Evolutionary conservation across 2,797 vertebrate genomes (phyloP), one percentile per base, ranked within the genome.

Genomic region (Alcedo quadribrachys): DNA sequence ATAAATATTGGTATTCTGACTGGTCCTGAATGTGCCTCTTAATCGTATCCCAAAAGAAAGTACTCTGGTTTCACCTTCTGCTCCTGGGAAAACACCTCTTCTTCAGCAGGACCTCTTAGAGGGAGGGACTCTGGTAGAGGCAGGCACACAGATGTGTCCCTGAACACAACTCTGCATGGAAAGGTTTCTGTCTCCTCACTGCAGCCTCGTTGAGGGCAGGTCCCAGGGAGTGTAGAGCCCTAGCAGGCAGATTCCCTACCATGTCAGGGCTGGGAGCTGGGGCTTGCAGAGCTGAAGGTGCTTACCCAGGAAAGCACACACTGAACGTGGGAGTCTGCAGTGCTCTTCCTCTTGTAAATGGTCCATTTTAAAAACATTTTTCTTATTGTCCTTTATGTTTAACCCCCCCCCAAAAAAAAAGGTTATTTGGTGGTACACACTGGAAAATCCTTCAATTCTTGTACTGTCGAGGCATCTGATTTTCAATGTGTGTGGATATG

Each of bases 381-480:
- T 45, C 22, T 62, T 81, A 63, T 18, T 37, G 18, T 11, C 55
- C 14, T 25, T 81, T 61, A 4, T 1, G 4, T 35, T 25, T 15
- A 37, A 37, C 37, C 37, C 37, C 37, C 35, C 35, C 35, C 37
- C 28, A 17, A 53, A 30, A 50, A 50, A 50, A 28, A 51, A 17
- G 12, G 27, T 18, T 53, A 10, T 42, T 62, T 16, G 13, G 17
- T 32, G 35, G 11, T 18, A 70, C 9, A 20, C 5, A 6, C 43
- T 13, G 12, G 19, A 17, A 93, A 48, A 32, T 57, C 20, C 25
- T 89, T 43, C 46, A 1, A 32, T 37, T 81, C 53, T 81, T 25
- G 9, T 57, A n/a, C 21, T 1, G 0, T 58, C 1, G 1, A 48
- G 28, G 20, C 30, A 7, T 40, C 57, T 3, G 2, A 18, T 50